These are phyloP conservation scores for Melinaea menophilus DNA, from an alignment of 2,888 invertebrate genomes.

Conservation along the genomic window DNA sequence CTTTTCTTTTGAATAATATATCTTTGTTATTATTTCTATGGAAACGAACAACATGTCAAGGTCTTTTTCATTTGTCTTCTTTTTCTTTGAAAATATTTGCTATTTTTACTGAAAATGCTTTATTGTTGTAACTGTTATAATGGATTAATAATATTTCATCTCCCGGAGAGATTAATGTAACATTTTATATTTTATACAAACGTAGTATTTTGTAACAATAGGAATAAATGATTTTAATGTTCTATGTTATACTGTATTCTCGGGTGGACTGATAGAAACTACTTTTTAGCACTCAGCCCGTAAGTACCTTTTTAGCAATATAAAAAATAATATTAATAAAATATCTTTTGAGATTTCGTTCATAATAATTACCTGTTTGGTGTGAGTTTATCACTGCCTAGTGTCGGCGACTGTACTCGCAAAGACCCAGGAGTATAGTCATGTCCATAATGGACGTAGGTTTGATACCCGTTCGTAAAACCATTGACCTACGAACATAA, in stretches of 20 bases:
- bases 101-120: slow-evolving; percentile 2
- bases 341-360: background rate
- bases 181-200: background rate
- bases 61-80: slow-evolving; percentile 6
- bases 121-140: background rate
- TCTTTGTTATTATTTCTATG: slow-evolving; percentile 3
- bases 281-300: too few species aligned
- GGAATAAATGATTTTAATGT: too few species aligned
- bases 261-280: too few species aligned
- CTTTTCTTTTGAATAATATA: slow-evolving; percentile 8
- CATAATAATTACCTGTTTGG: slow-evolving; percentile 61
- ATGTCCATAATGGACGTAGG: slow-evolving; percentile 91
- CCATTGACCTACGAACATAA: slow-evolving; percentile 82
- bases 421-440: slow-evolving; percentile 92
- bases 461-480: slow-evolving; percentile 90
- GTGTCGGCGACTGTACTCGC: slow-evolving; percentile 75
- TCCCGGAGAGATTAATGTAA: background rate
- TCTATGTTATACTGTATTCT: too few species aligned
- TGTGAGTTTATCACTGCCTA: slow-evolving; percentile 65
- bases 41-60: slow-evolving; percentile 6
- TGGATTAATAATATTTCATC: background rate
- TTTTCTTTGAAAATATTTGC: slow-evolving; percentile 5
- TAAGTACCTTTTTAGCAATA: too few species aligned
- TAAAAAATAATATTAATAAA: background rate
- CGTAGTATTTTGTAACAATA: too few species aligned